Evolutionary conservation across 2,113 vertebrate genomes (phyloP).

Genomic region (Saccopteryx leptura): DNA sequence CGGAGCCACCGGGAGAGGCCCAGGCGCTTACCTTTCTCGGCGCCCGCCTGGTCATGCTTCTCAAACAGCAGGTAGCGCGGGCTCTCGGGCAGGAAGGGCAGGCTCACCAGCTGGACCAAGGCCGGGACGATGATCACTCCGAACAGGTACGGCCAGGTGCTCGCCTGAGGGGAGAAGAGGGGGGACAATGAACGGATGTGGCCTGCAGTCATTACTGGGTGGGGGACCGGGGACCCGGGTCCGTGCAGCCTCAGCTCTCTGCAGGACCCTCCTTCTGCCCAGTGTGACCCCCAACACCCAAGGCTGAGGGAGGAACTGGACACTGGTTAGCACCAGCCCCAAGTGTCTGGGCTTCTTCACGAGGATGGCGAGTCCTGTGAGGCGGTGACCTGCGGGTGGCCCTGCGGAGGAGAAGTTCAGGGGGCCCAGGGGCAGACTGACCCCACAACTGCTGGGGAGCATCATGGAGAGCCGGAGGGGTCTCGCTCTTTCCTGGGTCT

Average conservation of each 20-base stretch:
- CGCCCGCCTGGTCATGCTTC: slow-evolving; percentile 90
- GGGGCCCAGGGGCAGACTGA: neutral
- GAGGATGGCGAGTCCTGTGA: neutral
- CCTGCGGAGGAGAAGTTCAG: neutral
- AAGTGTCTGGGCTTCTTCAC: fast-evolving
- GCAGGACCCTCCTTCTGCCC: neutral
- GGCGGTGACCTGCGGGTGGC: neutral
- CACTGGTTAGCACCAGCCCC: neutral
- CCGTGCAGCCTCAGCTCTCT: fast-evolving
- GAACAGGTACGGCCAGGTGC: slow-evolving; percentile 94
- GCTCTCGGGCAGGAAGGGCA: slow-evolving; percentile 97
- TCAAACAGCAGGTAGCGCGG: slow-evolving; percentile 96
- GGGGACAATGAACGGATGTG: neutral
- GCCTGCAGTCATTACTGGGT: too few relatives aligned
- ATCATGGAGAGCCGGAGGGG: too few relatives aligned
- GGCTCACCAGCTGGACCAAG: slow-evolving; percentile 90
- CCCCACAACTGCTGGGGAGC: fast-evolving
- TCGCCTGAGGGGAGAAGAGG: slow-evolving; percentile 88
- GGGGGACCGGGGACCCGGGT: too few relatives aligned
- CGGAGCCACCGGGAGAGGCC: neutral
- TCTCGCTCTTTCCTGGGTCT: neutral
- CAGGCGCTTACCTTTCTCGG: slow-evolving; percentile 92
- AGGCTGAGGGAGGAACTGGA: fast-evolving
- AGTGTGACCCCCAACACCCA: neutral
- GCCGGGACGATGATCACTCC: slow-evolving; percentile 92